phyloP scores from a whole-genome alignment of 2,113 vertebrate genomes.

The Uria aalge region DNA sequence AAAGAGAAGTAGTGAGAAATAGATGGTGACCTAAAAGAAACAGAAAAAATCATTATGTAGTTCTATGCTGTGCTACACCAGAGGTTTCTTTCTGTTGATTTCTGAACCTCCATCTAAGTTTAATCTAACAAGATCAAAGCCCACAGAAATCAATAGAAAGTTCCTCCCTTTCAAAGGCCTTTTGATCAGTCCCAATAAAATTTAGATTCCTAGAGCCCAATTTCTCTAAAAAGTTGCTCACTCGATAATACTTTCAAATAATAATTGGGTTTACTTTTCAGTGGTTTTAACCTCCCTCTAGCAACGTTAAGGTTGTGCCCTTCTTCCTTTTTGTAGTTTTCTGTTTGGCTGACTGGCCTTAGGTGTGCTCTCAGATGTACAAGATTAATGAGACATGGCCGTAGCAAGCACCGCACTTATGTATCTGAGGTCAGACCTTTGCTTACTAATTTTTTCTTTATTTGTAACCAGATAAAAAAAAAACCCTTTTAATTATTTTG shows the following conservation, averaged over 20 bases:
- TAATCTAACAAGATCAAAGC: slow-evolving; percentile 15
- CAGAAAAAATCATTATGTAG: not conserved
- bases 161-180: not conserved
- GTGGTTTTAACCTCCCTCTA: not conserved
- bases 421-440: not conserved
- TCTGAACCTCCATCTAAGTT: not conserved
- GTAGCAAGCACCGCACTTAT: not conserved
- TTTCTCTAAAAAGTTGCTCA: not conserved
- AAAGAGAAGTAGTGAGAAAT: not conserved
- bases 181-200: slow-evolving; percentile 6
- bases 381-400: not conserved
- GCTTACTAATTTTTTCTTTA: not conserved
- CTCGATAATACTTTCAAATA: not conserved
- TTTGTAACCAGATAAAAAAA: not conserved
- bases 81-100: not conserved
- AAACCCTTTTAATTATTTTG: not conserved
- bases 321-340: not conserved
- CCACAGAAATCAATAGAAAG: not conserved
- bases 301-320: not conserved
- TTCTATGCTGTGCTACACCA: not conserved
- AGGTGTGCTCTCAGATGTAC: not conserved
- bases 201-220: not conserved
- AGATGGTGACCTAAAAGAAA: not conserved
- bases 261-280: not conserved
- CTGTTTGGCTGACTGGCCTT: not conserved